Evolutionary conservation across 2,797 vertebrate species (phyloP).

Genomic region (Macropus fuliginosus): DNA sequence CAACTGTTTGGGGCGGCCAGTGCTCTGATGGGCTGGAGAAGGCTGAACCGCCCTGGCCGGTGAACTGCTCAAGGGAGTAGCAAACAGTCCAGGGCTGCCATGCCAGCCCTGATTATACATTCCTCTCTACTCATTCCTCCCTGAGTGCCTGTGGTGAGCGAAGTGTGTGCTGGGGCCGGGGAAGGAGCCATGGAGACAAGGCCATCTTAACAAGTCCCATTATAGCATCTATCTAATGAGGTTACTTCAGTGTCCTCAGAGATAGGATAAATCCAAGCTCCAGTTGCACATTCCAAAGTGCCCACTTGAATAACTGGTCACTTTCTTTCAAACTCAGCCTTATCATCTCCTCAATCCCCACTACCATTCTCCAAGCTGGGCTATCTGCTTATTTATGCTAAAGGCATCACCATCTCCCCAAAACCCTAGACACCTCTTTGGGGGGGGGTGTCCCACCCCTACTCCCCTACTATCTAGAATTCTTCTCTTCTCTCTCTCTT

Average conservation of each 20-base stretch:
- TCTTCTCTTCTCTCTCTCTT: no score
- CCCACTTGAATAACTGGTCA: neutral
- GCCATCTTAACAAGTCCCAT: no score
- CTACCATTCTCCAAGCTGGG: no score
- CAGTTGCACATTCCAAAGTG: neutral
- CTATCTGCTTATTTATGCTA: neutral
- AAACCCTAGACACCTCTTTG: neutral
- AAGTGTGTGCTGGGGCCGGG: no score
- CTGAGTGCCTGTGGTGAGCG: neutral
- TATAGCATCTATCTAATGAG: neutral
- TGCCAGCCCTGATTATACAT: neutral
- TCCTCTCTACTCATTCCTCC: neutral
- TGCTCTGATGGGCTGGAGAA: neutral
- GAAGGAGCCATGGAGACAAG: neutral
- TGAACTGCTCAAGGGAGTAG: neutral
- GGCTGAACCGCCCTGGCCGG: no score
- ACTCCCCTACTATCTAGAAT: no score
- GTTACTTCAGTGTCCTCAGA: neutral
- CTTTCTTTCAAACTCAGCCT: neutral
- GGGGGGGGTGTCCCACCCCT: no score
- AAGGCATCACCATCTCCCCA: neutral
- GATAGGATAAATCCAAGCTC: neutral
- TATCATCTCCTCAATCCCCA: neutral
- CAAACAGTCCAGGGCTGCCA: neutral
- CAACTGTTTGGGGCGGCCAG: neutral